Percentiles rank a stretch among this genome's conserved stretches.
These are phyloP conservation scores for Amphiprion percula DNA, from an alignment of 2,113 vertebrate species.

Conservation along the genomic window DNA sequence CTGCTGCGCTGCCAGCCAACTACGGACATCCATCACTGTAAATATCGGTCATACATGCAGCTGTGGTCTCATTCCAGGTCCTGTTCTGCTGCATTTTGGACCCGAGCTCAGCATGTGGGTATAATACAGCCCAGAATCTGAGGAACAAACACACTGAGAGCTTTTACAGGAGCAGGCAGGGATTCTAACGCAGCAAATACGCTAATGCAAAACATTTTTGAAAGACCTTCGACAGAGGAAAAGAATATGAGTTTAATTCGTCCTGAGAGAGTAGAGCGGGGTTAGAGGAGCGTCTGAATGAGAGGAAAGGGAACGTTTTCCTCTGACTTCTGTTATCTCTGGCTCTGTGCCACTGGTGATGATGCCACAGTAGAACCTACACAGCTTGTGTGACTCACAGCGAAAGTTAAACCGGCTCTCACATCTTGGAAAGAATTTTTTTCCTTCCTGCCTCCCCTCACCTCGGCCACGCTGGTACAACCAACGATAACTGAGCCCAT, in stretches of 20 bases:
- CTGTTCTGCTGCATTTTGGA: constrained; percentile 8
- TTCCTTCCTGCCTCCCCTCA: constrained; percentile 35
- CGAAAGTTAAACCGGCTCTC: constrained; percentile 33
- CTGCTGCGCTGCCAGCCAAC: constrained; percentile 8
- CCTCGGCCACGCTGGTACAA: constrained; percentile 5
- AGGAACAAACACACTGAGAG: neutral
- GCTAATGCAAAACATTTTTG: neutral
- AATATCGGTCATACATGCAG: constrained; percentile 11
- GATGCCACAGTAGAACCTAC: constrained; percentile 48
- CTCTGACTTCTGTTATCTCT: constrained; percentile 42
- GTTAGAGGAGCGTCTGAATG: neutral
- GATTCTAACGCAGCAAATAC: neutral
- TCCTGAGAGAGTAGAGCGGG: neutral
- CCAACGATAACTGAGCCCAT: neutral
- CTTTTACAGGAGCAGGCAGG: neutral
- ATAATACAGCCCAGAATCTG: constrained; percentile 12
- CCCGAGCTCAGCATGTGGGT: neutral
- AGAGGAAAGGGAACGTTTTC: constrained; percentile 47
- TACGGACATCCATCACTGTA: constrained; percentile 3
- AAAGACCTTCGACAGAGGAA: neutral
- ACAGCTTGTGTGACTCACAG: constrained; percentile 42
- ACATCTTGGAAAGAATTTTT: constrained; percentile 54
- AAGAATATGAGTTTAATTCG: neutral
- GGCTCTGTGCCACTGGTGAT: constrained; percentile 56
- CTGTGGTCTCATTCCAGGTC: constrained; percentile 3